Evolutionary conservation across 2,888 invertebrate species (phyloP), one percentile per base, ranked within the genome.

Genomic region (Agonum fuliginosum): DNA sequence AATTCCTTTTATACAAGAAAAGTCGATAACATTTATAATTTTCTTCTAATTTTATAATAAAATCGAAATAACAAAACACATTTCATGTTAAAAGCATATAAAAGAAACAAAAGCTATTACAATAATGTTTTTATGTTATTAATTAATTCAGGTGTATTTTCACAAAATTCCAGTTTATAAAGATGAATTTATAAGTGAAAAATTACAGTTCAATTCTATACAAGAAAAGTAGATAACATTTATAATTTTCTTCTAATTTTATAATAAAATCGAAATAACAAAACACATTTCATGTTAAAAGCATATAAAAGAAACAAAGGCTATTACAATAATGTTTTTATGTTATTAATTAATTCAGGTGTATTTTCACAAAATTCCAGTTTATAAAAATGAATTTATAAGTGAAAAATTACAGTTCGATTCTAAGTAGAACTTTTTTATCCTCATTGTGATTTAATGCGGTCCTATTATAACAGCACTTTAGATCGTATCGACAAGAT

Each of bases 321-420:
- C 12, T 37, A 1, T 3, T n/a, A 37, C 4, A 37, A n/a, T 1
- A 3, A 12, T 37, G 20, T 20, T 22, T 20, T 20, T 22, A 12
- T 27, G 8, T 62, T 34, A 62, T 34, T 62, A 62, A 62, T 62
- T 30, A 62, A 62, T 62, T 62, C 19, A 17, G 17, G 12, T 8
- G 12, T 14, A 43, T 17, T 43, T 43, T 12, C 22, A 12, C 19
- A 48, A 48, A 48, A 48, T 5, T 10, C 14, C 3, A 43, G 14
- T 54, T 54, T 54, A 41, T 67, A 37, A 72, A 34, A 14, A 72
- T 72, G 72, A 72, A 72, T 72, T 54, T 51, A 30, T 72, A 72
- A 72, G 51, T 54, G 72, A 72, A 72, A 54, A 72, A 72, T 72
- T 72, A 72, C 51, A 34, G 72, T 72, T 72, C 54, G 37, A 72